These are phyloP conservation scores for Oophaga sylvatica DNA, from an alignment of 2,797 vertebrate genomes.

Conservation along the genomic window DNA sequence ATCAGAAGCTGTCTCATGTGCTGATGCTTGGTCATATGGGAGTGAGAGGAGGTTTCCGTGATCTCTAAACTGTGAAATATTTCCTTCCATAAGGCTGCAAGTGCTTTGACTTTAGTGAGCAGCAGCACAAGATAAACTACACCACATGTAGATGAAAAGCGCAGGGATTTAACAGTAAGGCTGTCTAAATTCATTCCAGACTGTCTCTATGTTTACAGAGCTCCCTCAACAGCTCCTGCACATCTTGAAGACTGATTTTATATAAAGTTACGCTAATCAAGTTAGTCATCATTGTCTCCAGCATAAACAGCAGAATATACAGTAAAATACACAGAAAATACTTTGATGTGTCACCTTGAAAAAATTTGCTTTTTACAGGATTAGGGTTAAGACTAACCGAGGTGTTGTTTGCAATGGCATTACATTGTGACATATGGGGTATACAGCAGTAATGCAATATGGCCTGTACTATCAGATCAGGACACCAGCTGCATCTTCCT, in stretches of 20 bases:
- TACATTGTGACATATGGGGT: background rate
- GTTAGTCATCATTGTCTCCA: slow-evolving; percentile 49
- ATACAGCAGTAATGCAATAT: background rate
- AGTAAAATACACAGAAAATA: slow-evolving; percentile 29
- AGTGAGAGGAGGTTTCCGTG: slow-evolving; percentile 43
- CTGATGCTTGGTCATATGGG: slow-evolving; percentile 42
- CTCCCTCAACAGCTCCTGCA: slow-evolving; percentile 57
- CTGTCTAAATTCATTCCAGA: slow-evolving; percentile 58
- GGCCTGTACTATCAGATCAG: background rate
- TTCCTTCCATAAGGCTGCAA: slow-evolving; percentile 58
- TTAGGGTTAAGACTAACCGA: background rate
- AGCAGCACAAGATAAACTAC: slow-evolving; percentile 60
- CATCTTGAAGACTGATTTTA: slow-evolving; percentile 47
- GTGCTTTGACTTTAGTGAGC: slow-evolving; percentile 58
- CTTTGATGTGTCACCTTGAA: slow-evolving; percentile 35
- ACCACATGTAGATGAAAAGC: slow-evolving; percentile 63
- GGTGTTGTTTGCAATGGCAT: background rate
- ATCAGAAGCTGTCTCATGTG: slow-evolving; percentile 14
- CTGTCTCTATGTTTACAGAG: slow-evolving; percentile 52
- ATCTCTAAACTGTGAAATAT: slow-evolving; percentile 61
- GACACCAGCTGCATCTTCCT: background rate
- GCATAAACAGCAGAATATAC: slow-evolving; percentile 19
- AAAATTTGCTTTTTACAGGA: background rate
- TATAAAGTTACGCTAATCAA: slow-evolving; percentile 54
- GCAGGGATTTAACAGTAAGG: slow-evolving; percentile 61